phyloP scores from a whole-genome alignment of 2,797 vertebrate genomes.

The Sciaenops ocellatus region DNA sequence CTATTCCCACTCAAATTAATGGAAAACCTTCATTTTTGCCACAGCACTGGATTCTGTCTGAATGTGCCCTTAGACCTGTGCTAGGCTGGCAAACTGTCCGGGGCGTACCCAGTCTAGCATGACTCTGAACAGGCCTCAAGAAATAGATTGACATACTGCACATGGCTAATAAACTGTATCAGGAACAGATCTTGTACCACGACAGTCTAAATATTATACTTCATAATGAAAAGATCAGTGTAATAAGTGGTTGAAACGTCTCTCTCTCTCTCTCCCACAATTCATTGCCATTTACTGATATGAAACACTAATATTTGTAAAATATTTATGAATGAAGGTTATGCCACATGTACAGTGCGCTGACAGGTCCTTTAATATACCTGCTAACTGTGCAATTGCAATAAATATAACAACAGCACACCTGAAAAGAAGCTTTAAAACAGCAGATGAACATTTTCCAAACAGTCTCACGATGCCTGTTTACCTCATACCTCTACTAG shows the following conservation, averaged over 20 bases:
- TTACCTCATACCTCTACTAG: background rate
- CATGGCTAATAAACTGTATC: background rate
- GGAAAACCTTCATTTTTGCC: too few species aligned
- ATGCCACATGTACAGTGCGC: background rate
- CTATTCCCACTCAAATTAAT: too few species aligned
- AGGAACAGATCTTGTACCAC: background rate
- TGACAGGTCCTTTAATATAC: background rate
- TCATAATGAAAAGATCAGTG: background rate
- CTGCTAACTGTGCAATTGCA: background rate
- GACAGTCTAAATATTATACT: background rate
- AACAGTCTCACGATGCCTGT: background rate
- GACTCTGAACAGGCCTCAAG: background rate
- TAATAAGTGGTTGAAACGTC: background rate
- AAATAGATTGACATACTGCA: background rate
- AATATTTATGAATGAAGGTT: background rate
- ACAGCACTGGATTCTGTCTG: too few species aligned
- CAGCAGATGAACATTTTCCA: background rate
- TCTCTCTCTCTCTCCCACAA: background rate
- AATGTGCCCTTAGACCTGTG: background rate
- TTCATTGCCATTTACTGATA: background rate
- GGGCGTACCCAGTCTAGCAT: background rate
- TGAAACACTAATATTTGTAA: background rate
- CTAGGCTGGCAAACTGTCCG: background rate
- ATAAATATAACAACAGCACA: background rate
- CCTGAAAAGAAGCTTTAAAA: background rate